Base-by-base conservation (phyloP, 2,888 invertebrate species). In the Cantharis rustica region DNA sequence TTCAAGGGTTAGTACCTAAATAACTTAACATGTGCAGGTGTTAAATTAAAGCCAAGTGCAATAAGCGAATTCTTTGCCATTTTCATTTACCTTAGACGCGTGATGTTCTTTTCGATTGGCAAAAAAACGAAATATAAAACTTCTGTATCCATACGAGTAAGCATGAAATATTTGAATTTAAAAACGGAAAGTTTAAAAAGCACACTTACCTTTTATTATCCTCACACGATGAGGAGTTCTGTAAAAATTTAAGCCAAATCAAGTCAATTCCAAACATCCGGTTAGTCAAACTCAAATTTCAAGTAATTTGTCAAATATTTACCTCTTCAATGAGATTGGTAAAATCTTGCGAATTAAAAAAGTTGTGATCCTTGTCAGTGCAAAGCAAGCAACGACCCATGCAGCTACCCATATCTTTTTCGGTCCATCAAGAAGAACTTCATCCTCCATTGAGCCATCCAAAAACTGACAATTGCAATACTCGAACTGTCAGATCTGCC, bases 331-430 rank as follows among this genome's bases (percentile, higher is more conserved):
- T 75, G 61, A 81, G 78, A 71, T 79, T 78, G 62, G 80, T 84
- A 73, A 86, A 84, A 79, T 82, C 84, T 31, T 83, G 79, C 62
- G 82, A 81, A 17, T 75, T 70, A 69, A 77, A 77, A 70, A 80
- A 75, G 66, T 71, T 76, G 75, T 27, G 75, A 61, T 72, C 61
- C 16, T 73, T 77, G 61, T 85, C 83, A 69, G 84, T 82, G 71
- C 84, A 86, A 79, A 88, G 86, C 83, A 89, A 86, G 84, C 90
- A 90, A 82, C 86, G 88, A 84, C 89, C 88, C 83, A 89, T 86
- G 85, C 90, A 90, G 86, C 87, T 89, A 86, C 90, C 90, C 90
- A 90, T 90, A 78, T 83, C 83, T 81, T 79, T 80, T 78, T 86
- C 86, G 86, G 87, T 82, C 87, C 87, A 80, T 76, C 76, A 81